These are phyloP conservation scores for Silurus meridionalis DNA, from an alignment of 2,113 vertebrate genomes.

Conservation along the genomic window DNA sequence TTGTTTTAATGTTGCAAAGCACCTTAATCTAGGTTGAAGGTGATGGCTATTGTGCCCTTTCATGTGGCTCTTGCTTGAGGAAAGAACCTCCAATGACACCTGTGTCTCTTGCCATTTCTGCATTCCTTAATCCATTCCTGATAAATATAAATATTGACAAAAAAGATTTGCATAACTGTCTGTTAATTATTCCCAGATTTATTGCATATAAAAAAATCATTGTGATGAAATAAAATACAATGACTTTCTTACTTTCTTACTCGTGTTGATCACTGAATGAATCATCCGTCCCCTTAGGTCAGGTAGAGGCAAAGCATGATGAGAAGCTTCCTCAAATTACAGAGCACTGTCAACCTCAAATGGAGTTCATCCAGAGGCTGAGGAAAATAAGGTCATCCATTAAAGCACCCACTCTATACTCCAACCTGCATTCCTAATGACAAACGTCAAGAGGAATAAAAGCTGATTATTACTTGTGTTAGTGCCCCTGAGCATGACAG, in stretches of 20 bases:
- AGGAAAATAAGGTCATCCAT: constrained; percentile 65
- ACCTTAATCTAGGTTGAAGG: constrained; percentile 47
- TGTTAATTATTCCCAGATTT: constrained; percentile 8
- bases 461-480: constrained; percentile 50
- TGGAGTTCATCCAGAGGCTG: constrained; percentile 72
- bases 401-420: constrained; percentile 56
- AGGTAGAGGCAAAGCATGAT: constrained; percentile 67
- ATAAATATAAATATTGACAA: constrained; percentile 23
- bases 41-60: constrained; percentile 47
- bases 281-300: constrained; percentile 58
- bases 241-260: constrained; percentile 2
- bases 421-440: constrained; percentile 63
- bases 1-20: background rate
- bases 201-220: background rate
- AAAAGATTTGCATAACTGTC: background rate
- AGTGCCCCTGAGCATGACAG: constrained; percentile 22
- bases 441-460: constrained; percentile 56
- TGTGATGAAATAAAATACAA: background rate
- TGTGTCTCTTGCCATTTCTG: constrained; percentile 51
- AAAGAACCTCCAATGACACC: constrained; percentile 59
- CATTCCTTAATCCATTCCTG: constrained; percentile 23
- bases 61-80: constrained; percentile 37
- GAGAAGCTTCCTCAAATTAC: constrained; percentile 74
- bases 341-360: constrained; percentile 66
- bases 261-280: constrained; percentile 58